phyloP scores from a whole-genome alignment of 2,113 vertebrate genomes.

The Electrona antarctica region DNA sequence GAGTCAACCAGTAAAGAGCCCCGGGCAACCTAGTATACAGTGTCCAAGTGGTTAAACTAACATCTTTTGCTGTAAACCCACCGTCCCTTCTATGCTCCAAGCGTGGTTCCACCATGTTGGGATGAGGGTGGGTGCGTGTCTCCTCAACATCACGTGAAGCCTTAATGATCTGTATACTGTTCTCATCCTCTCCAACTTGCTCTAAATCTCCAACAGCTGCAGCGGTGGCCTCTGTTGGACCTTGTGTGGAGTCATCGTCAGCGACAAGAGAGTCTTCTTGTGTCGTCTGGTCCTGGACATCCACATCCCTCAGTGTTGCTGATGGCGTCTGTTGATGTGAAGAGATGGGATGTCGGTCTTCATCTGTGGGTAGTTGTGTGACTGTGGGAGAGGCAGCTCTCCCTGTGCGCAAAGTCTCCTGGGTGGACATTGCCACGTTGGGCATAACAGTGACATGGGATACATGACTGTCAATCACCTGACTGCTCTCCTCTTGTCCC shows the following conservation, averaged over 20 bases:
- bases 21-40: too few relatives aligned
- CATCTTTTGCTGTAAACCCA: background rate
- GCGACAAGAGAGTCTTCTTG: background rate
- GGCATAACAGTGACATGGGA: background rate
- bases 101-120: conserved; percentile 45
- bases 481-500: conserved; percentile 11
- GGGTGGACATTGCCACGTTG: background rate
- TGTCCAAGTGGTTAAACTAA: too few relatives aligned
- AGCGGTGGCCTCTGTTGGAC: background rate
- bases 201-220: background rate
- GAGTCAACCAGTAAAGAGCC: too few relatives aligned
- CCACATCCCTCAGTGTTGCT: background rate
- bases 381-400: conserved; percentile 2
- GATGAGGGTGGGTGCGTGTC: background rate
- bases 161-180: background rate
- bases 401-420: conserved; percentile 24
- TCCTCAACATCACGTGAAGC: background rate
- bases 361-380: background rate
- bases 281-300: background rate
- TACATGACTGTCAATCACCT: conserved; percentile 14
- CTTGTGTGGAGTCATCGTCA: background rate
- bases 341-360: background rate
- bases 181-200: background rate
- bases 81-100: conserved; percentile 29
- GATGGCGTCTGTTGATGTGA: background rate